Evolutionary conservation across 92 coral and sea anemone species (phyloP), one percentile per base, ranked within the genome.

Genomic region (Hydrozoanthus gracilis): DNA sequence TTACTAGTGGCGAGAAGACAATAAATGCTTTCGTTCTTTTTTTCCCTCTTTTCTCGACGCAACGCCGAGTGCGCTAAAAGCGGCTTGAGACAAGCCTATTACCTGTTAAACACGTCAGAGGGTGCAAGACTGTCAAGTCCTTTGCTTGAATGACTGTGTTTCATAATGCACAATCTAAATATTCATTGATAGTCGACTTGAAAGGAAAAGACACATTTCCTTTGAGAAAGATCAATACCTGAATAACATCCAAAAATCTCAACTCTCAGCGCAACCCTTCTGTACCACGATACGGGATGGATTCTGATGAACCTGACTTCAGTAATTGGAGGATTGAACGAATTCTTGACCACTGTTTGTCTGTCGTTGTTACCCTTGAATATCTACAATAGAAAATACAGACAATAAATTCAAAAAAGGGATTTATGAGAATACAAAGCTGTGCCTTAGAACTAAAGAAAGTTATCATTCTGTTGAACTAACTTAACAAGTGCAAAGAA

Each of bases 331-430:
- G 58, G 74, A 7, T 80, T 11, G 44, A 80, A 35, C 2, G 13
- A 15, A 62, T 65, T 52, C 6, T 46, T 65, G 39, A 80, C 74
- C 7, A 80, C 85, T 11, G 85, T 80, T 3, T 20, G 4, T 18
- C 74, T 80, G 73, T 80, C 74, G 8, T 10, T 50, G 60, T 80
- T 80, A 10, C 85, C 85, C 14, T 64, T 27, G 49, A 80, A 80
- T 17, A 80, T 67, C 85, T 80, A 70, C n/a, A n/a, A 3, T 58
- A 4, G 49, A 65, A 10, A 51, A 51, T 27, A 17, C 17, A 76
- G 50, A 75, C 44, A 39, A 13, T 17, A 8, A 51, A 17, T 18
- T 3, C 4, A 27, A 68, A 27, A n/a, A n/a, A n/a, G n/a, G n/a
- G n/a, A n/a, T 16, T 5, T 6, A 6, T 15, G 35, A 14, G 3